Conservation (phyloP, 2,113 vertebrate genomes). For the Malurus cyaneus region DNA sequence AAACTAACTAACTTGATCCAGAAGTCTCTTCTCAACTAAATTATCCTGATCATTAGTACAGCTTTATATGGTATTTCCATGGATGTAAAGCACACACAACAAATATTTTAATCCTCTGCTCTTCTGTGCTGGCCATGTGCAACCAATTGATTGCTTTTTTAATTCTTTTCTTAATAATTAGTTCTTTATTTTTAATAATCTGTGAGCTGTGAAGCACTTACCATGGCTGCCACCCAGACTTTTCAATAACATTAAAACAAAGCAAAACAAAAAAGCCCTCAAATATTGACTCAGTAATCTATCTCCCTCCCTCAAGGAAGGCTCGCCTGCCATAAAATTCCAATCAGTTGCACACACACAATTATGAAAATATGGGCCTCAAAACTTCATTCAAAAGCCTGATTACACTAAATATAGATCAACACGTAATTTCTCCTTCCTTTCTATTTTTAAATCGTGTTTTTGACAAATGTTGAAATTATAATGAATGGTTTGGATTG, state of each 20-base stretch:
- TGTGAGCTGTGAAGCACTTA: slow-evolving; percentile 36
- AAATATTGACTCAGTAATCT: slow-evolving; percentile 68
- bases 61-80: not conserved
- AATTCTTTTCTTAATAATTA: not conserved
- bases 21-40: not conserved
- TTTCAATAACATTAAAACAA: slow-evolving; percentile 55
- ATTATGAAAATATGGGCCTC: slow-evolving; percentile 59
- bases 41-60: not conserved
- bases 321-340: slow-evolving; percentile 55
- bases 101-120: slow-evolving; percentile 3
- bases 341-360: slow-evolving; percentile 62
- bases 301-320: slow-evolving; percentile 57
- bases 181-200: not conserved
- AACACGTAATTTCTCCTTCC: slow-evolving; percentile 38
- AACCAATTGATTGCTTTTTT: slow-evolving; percentile 32
- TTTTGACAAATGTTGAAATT: slow-evolving; percentile 18
- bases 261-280: slow-evolving; percentile 47
- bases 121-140: not conserved
- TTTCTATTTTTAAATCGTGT: slow-evolving; percentile 42
- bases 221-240: slow-evolving; percentile 34
- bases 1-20: not conserved
- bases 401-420: slow-evolving; percentile 62
- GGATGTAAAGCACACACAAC: not conserved
- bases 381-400: slow-evolving; percentile 63
- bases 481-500: not conserved